These are phyloP conservation scores for Drosophila paranaensis DNA, from an alignment of 2,888 invertebrate species.

Conservation along the genomic window DNA sequence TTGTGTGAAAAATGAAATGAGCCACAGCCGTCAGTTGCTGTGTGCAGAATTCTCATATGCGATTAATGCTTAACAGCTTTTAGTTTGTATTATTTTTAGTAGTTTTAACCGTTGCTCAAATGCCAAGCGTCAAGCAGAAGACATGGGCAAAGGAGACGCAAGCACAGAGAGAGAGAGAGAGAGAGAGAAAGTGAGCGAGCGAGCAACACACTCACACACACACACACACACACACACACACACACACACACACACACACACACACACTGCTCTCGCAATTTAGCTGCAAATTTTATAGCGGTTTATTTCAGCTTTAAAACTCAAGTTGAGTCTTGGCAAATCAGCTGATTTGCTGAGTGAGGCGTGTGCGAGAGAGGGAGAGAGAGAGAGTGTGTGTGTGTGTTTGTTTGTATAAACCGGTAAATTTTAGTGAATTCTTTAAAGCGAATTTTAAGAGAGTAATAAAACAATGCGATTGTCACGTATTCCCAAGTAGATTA, in stretches of 20 bases:
- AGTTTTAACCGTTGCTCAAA: constrained; percentile 48
- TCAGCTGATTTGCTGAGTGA: constrained; percentile 34
- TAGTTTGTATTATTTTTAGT: constrained; percentile 15
- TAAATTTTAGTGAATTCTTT: constrained; percentile 9
- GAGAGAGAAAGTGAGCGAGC: background rate
- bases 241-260: background rate
- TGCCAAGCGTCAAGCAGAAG: constrained; percentile 48
- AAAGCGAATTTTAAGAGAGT: background rate
- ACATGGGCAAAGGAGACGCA: background rate
- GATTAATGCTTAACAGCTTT: constrained; percentile 55
- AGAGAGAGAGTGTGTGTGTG: constrained; percentile 1
- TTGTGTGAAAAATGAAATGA: constrained; percentile 61
- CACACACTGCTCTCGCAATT: constrained; percentile 3
- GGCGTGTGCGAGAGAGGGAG: background rate
- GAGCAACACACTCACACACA: constrained; percentile 1
- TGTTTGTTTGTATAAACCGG: background rate
- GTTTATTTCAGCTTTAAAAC: constrained; percentile 25
- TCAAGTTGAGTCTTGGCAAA: constrained; percentile 25
- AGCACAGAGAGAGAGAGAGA: background rate
- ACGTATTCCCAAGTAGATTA: constrained; percentile 19
- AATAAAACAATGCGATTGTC: constrained; percentile 8
- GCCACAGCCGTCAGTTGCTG: constrained; percentile 31
- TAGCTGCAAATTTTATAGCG: constrained; percentile 29
- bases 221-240: background rate
- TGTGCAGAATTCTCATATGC: constrained; percentile 32